A percentile compares a stretch with the other conserved stretches of the same genome.
Conservation (phyloP, 2,113 vertebrate species). For the Glaucomys volans region DNA sequence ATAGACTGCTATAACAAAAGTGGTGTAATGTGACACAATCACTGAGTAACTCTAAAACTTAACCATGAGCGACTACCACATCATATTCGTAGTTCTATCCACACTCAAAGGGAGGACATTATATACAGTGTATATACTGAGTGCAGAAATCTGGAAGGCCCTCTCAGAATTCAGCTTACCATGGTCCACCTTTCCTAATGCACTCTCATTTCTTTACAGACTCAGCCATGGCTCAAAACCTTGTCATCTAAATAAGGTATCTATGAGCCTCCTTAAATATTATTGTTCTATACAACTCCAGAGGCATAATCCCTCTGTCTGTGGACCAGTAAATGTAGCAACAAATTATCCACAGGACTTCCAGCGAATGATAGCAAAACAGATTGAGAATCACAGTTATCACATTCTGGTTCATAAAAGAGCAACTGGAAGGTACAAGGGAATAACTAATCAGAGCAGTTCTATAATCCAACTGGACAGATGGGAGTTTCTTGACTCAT, state of each 20-base stretch:
- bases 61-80: neutral
- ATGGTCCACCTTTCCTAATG: neutral
- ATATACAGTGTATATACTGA: neutral
- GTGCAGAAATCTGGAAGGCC: neutral
- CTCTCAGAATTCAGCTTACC: neutral
- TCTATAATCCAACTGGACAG: neutral
- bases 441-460: neutral
- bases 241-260: neutral
- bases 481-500: conserved; percentile 4
- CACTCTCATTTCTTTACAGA: neutral
- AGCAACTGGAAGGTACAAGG: neutral
- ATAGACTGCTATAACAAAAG: neutral
- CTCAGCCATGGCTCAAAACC: neutral
- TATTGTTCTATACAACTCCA: neutral
- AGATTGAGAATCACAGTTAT: neutral
- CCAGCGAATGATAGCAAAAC: neutral
- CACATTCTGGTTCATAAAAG: neutral
- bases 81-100: neutral
- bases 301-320: neutral
- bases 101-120: neutral
- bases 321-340: neutral
- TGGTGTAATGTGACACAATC: neutral
- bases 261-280: neutral
- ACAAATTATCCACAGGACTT: neutral
- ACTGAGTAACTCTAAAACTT: neutral